Evolutionary conservation across 2,888 invertebrate species (phyloP).

Genomic region (Macrosoma leucophasiata): DNA sequence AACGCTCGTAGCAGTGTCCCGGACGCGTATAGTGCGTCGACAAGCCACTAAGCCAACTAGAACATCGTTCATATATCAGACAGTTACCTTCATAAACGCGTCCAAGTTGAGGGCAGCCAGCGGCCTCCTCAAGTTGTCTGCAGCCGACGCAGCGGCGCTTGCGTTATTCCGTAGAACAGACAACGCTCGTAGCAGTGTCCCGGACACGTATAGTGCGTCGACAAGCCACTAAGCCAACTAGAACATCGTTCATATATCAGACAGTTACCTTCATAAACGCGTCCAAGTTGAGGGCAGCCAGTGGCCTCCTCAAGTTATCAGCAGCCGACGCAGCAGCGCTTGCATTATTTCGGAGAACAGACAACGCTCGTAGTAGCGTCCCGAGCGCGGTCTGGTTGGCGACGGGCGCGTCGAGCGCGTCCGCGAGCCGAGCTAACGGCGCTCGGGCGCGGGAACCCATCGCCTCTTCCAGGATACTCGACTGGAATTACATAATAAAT

Average conservation of each 20-base stretch:
- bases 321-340: constrained; percentile 85
- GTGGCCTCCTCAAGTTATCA: constrained; percentile 82
- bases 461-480: constrained; percentile 84
- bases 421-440: constrained; percentile 82
- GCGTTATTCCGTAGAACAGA: constrained; percentile 79
- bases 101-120: not conserved
- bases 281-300: constrained; percentile 82
- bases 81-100: not conserved
- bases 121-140: constrained; percentile 17
- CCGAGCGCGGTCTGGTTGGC: constrained; percentile 86
- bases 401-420: constrained; percentile 85
- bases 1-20: too few species aligned
- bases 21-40: too few species aligned
- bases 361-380: constrained; percentile 80
- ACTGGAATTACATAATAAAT: too few species aligned
- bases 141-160: not conserved
- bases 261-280: constrained; percentile 67
- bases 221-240: too few species aligned
- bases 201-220: constrained; percentile 85
- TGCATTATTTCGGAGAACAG: constrained; percentile 83
- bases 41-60: too few species aligned
- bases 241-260: too few species aligned
- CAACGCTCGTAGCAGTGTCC: constrained; percentile 81
- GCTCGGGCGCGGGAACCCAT: constrained; percentile 81
- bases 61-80: not conserved